phyloP scores from a whole-genome alignment of 1,140 invertebrate species.

The Rhyacophila brunnea region DNA sequence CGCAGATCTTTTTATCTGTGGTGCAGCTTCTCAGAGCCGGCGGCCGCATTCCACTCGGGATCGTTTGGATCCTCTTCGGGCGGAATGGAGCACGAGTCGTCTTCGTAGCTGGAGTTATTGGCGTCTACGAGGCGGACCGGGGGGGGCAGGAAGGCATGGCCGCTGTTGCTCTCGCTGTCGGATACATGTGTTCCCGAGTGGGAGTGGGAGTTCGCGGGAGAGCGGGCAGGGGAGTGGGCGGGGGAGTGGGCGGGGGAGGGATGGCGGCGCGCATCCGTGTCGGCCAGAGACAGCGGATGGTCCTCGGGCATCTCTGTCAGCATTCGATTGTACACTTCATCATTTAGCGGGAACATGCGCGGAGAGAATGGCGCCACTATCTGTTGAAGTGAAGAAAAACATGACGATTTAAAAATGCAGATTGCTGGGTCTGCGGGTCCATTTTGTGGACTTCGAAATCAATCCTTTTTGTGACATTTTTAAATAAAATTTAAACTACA shows the following conservation, averaged over 20 bases:
- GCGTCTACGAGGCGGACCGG: slow-evolving; percentile 13
- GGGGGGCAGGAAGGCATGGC: background rate
- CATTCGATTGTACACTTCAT: slow-evolving; percentile 70
- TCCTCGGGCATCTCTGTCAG: slow-evolving; percentile 65
- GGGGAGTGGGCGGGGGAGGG: slow-evolving; percentile 4
- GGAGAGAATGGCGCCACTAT: slow-evolving; percentile 67
- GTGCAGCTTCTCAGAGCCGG: slow-evolving; percentile 36
- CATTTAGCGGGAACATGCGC: slow-evolving; percentile 71
- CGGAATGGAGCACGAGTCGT: slow-evolving; percentile 33
- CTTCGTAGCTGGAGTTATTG: slow-evolving; percentile 36
- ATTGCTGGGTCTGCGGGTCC: too few relatives aligned
- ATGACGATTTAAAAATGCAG: too few relatives aligned
- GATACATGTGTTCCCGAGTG: slow-evolving; percentile 5
- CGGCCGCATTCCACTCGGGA: slow-evolving; percentile 69
- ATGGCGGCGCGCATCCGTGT: slow-evolving; percentile 28
- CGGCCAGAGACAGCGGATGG: slow-evolving; percentile 48
- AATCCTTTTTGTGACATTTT: too few relatives aligned
- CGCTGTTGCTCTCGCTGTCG: slow-evolving; percentile 21
- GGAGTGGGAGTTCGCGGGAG: slow-evolving; percentile 1
- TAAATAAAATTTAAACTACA: too few relatives aligned
- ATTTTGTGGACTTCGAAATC: too few relatives aligned
- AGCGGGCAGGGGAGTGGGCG: slow-evolving; percentile 13
- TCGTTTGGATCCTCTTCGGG: slow-evolving; percentile 76
- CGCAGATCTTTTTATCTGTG: slow-evolving; percentile 8
- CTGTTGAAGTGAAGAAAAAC: slow-evolving; percentile 32